phyloP scores from a whole-genome alignment of 1,140 invertebrate species.

The Anagrus nilaparvatae region DNA sequence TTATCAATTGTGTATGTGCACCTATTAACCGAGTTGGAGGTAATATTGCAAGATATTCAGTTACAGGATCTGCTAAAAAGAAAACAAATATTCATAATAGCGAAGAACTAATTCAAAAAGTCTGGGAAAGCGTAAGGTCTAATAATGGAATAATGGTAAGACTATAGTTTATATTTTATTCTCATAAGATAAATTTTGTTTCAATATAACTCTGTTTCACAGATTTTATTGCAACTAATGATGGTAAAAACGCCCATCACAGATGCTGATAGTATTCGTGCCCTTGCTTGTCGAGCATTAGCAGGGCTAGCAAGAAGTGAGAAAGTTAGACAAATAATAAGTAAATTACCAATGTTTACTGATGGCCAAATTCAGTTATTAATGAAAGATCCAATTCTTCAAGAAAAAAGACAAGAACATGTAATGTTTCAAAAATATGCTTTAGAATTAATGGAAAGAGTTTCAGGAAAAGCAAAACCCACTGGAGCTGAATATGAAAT shows the following conservation, averaged over 20 bases:
- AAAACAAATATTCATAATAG: conserved; percentile 61
- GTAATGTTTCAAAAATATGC: conserved; percentile 94
- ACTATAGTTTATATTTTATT: conserved; percentile 9
- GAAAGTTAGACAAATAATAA: conserved; percentile 88
- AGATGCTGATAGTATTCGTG: conserved; percentile 89
- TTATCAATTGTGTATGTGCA: conserved; percentile 89
- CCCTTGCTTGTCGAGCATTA: conserved; percentile 82
- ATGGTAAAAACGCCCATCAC: conserved; percentile 89
- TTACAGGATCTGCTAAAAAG: conserved; percentile 57
- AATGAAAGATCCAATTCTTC: conserved; percentile 92
- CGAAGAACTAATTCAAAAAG: conserved; percentile 78
- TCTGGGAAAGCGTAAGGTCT: conserved; percentile 85
- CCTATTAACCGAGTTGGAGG: conserved; percentile 66
- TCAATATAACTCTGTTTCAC: conserved; percentile 9
- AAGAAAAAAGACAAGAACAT: conserved; percentile 92
- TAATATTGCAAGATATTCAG: conserved; percentile 53
- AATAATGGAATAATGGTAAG: conserved; percentile 94
- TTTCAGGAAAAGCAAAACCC: conserved; percentile 84
- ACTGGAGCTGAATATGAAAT: conserved; percentile 69
- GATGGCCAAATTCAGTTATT: conserved; percentile 85
- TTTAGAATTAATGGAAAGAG: conserved; percentile 77
- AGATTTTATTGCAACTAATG: conserved; percentile 69
- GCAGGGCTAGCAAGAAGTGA: conserved; percentile 85
- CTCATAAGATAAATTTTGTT: background rate
- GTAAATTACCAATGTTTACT: conserved; percentile 90